Base-by-base conservation (phyloP, 2,888 invertebrate species). In the Ornithoptera alexandrae region DNA sequence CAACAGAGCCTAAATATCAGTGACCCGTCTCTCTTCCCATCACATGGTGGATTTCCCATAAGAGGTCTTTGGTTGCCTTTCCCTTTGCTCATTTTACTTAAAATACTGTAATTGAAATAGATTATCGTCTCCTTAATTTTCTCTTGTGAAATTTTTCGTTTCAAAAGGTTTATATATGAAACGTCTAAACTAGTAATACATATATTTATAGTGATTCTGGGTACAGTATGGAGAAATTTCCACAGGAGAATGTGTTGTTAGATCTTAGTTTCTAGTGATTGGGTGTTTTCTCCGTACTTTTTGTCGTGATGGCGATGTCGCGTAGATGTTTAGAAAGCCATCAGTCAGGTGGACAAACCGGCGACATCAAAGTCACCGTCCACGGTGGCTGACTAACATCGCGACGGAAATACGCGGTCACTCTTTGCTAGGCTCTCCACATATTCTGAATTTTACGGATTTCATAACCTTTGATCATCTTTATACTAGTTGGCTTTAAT, bases 321-420 rank as follows among this genome's bases (percentile, higher is more conserved):
- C 81, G 74, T 80, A 82, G 83, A 82, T 82, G 85, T 87, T 90
- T 91, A 91, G 92, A 92, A 92, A 92, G 92, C 85, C 86, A 92
- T 91, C 90, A 81, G 85, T 92, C 90, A 87, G 80, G 86, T 86
- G 85, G 82, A 83, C 79, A 78, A 50, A 50, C 78, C 86, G 87
- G 86, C 76, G 81, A 90, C 86, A 81, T 89, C 87, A 90, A 87
- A 83, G 81, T 70, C 74, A 66, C 73, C 75, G 72, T 73, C 72
- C 74, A 70, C 72, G 71, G 73, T 71, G 71, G 22, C 78, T 84
- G 83, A 83, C 79, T 84, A 81, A 83, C 82, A 81, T 80, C 75
- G 74, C 78, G 78, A 81, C 78, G 78, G 73, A 80, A 81, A 83
- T 81, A 63, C 12, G 50, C 18, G 24, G 15, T 50, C n/a, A 20